Evolutionary conservation across 2,888 invertebrate genomes (phyloP), one percentile per base, ranked within the genome.

Genomic region (Pharmacophagus antenor): DNA sequence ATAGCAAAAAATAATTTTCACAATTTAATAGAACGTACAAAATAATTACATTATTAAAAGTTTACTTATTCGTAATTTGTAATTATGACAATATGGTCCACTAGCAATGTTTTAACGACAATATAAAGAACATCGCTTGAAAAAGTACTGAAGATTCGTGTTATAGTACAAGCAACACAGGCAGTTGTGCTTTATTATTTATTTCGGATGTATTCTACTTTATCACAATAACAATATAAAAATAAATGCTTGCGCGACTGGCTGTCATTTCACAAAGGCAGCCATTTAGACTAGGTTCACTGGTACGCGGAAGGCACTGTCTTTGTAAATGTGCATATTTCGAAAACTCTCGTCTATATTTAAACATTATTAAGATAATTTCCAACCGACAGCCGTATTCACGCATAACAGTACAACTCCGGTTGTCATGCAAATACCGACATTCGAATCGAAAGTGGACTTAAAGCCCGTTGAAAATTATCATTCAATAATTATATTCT

Each of bases 211-310:
- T 61, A 61, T 21, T 21, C 61, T 52, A 62, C 58, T 67, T 65
- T 69, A 70, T 71, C 70, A 72, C 70, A 72, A 70, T 66, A 86
- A 88, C 83, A 83, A 82, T 85, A 86, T 82, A 85, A 88, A 89
- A 88, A 89, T 90, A 90, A 90, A 90, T 90, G 89, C 89, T 88
- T 73, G 73, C 80, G 77, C 79, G 87, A 88, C 87, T 85, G 85
- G 77, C 86, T 82, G 77, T 41, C 37, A 63, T 63, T 65, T 66
- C 49, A 60, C 53, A 61, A 49, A 69, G 66, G 73, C 82, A 80
- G 84, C 76, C 80, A 77, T 64, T 63, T 74, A 80, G 89, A 90
- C 89, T 90, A 89, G 89, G 82, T 79, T 79, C 84, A 88, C 88
- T 88, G 88, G 85, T 82, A 79, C 68, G 80, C 81, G 76, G 79